These are phyloP conservation scores for Salvelinus sp. DNA, from an alignment of 2,113 vertebrate genomes.

Conservation along the genomic window DNA sequence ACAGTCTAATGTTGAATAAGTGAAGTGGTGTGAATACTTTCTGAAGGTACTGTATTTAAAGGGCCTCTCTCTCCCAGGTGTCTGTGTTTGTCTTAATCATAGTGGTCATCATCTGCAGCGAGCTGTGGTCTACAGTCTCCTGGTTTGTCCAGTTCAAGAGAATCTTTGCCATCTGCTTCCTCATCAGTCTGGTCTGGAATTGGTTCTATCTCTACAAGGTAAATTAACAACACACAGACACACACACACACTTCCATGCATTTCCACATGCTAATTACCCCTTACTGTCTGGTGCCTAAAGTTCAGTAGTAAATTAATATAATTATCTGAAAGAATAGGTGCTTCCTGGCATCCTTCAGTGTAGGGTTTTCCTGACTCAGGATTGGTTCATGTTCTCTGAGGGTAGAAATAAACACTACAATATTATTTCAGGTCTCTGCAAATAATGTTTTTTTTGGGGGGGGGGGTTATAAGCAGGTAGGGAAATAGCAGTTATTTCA, in stretches of 20 bases:
- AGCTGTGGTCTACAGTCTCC: slow-evolving; percentile 81
- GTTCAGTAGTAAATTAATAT: no score
- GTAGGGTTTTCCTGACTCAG: no score
- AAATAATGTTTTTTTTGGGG: no score
- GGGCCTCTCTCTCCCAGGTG: slow-evolving; percentile 66
- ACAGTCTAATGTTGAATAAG: no score
- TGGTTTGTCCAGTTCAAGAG: slow-evolving; percentile 85
- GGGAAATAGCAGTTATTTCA: no score
- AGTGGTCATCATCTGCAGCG: slow-evolving; percentile 74
- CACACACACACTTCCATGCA: not conserved
- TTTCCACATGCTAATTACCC: not conserved
- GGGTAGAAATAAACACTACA: no score
- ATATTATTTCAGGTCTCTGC: no score
- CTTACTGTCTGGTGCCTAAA: not conserved
- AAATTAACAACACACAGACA: slow-evolving; percentile 16
- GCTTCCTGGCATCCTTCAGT: no score
- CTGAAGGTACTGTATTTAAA: not conserved
- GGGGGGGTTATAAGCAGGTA: no score
- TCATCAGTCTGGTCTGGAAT: slow-evolving; percentile 90
- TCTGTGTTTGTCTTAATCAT: slow-evolving; percentile 70
- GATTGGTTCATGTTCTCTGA: no score
- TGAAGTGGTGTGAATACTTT: no score
- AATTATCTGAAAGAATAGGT: no score
- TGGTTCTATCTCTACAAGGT: slow-evolving; percentile 97
- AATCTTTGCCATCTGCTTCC: slow-evolving; percentile 79